Evolutionary conservation across 2,113 vertebrate genomes (phyloP), one percentile per base, ranked within the genome.

Genomic region (Ptilorrhoa leucosticta): DNA sequence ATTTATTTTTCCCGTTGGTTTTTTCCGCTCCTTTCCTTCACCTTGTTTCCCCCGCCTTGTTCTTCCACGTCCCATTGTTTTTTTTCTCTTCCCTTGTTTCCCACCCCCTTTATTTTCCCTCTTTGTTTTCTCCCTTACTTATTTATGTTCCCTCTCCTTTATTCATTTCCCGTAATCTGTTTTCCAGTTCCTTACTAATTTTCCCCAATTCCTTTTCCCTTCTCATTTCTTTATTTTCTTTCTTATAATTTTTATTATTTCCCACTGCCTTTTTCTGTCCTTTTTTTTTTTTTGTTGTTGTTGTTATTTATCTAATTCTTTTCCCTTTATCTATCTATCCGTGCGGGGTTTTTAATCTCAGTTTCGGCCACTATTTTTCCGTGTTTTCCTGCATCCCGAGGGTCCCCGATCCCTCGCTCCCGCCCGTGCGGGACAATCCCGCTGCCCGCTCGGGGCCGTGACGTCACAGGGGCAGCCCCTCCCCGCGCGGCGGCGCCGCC

Each of bases 401-500:
- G 3, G 2, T 28, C 7, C 8, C 27, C 10, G 8, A 2, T 15
- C 15, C 30, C 17, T 8, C n/a, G 4, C 5, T 3, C 18, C 2
- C 10, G 7, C n/a, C 22, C 3, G 4, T 35, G 54, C 61, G 28
- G 48, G 35, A 11, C 20, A 21, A 2, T 1, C 16, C 22, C 28
- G 4, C 11, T 26, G 22, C 24, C 19, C 4, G 1, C 11, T 3
- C 8, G 4, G 1, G 5, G 0, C 5, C 2, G 13, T 54, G 77
- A 69, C 82, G 71, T 64, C 42, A 33, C 26, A 11, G 11, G 22
- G 22, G 7, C 15, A 13, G 61, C 39, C 26, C 28, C 58, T 0
- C 33, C 8, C 28, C 10, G 23, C 26, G 2, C 1, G 17, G 21
- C 8, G 22, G 35, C 26, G 0, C 56, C 50, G 21, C 61, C 77